These are phyloP conservation scores for Sphaerodactylus townsendi DNA, from an alignment of 2,113 vertebrate genomes.

Conservation along the genomic window DNA sequence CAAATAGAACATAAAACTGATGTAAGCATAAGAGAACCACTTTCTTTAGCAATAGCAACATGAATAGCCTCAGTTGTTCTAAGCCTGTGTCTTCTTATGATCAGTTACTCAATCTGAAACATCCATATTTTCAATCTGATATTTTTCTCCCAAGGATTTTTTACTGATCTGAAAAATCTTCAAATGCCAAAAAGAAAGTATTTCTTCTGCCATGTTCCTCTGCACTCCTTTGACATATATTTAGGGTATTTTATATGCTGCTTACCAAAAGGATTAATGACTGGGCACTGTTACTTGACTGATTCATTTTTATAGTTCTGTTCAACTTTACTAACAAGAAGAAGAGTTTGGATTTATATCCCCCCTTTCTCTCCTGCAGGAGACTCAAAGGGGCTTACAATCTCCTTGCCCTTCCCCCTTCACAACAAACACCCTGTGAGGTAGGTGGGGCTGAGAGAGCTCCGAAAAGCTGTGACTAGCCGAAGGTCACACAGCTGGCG, in stretches of 20 bases:
- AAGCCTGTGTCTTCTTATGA: background rate
- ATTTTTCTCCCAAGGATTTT: background rate
- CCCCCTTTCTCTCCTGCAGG: too few species aligned
- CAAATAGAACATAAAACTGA: background rate
- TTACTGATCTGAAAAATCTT: background rate
- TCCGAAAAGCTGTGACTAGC: too few species aligned
- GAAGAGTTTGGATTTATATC: too few species aligned
- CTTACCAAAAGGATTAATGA: conserved; percentile 21
- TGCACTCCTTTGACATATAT: conserved; percentile 8
- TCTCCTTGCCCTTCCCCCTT: too few species aligned
- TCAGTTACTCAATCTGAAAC: background rate
- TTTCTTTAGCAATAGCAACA: background rate
- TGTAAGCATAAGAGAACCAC: accelerated
- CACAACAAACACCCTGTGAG: too few species aligned
- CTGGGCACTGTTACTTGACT: conserved; percentile 20
- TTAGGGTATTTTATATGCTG: background rate
- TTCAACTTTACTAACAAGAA: conserved; percentile 56
- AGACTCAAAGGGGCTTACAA: too few species aligned
- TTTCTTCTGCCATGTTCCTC: conserved; percentile 16
- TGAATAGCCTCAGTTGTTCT: background rate
- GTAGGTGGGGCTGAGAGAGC: too few species aligned
- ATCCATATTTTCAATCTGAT: background rate
- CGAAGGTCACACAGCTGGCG: too few species aligned
- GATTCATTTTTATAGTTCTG: conserved; percentile 43
- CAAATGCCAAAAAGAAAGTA: background rate